Base-by-base conservation (phyloP, 2,888 invertebrate species). In the Nomada fabriciana region DNA sequence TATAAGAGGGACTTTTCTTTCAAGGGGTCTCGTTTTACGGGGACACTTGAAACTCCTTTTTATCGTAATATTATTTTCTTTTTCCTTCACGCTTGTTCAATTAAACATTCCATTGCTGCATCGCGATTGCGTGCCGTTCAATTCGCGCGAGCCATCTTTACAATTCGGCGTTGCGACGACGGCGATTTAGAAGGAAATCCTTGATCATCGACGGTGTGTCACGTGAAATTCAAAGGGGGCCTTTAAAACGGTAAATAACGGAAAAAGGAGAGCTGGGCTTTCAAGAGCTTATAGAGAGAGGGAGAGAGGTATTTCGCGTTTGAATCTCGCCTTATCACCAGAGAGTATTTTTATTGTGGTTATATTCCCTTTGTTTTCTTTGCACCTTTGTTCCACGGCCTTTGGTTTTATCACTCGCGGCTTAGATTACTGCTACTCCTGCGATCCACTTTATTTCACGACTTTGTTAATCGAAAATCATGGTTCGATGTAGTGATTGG, bases 331-430 rank as follows among this genome's bases (percentile, higher is more conserved):
- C 65, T 76, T 76, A 76, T 71, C 76, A 64, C 59, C 65, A 47
- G 63, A 63, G 59, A 57, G 59, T 65, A 68, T 75, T 57, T 71
- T 83, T 78, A 71, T 75, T 75, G 71, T 78, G 75, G 69, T 78
- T 83, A 82, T 60, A 83, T 78, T 68, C 61, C 82, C 78, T 83
- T 83, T 83, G 68, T 83, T 72, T 78, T 68, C 64, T 65, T 64
- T 71, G 47, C 50, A 65, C 71, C 68, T 83, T 83, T 83, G 83
- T 78, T 68, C 64, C 43, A 9, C 59, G 50, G 23, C 59, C 77
- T 78, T 83, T 68, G 74, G 59, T 82, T 78, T 75, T 68, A 43
- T 68, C 36, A 72, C 55, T 67, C 71, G 43, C 43, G 15, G n/a
- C 47, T 7, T 36, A 15, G 29, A n/a, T 68, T 29, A n/a, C 43